Evolutionary conservation across 2,888 invertebrate species (phyloP).

Genomic region (Lycaena phlaeas): DNA sequence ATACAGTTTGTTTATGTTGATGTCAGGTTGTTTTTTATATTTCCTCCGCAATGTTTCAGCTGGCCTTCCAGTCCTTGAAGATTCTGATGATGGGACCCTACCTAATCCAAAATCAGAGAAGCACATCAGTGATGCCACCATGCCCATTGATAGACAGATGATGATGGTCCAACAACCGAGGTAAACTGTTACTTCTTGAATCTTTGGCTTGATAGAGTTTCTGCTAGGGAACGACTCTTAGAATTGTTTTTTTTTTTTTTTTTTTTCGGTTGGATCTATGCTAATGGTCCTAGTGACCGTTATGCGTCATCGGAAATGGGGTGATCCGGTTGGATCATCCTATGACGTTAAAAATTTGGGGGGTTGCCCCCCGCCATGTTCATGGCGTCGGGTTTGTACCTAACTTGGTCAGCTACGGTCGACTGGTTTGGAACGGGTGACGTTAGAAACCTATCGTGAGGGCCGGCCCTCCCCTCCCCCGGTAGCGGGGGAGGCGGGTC

Average conservation of each 20-base stretch:
- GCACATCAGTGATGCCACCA: conserved; percentile 31
- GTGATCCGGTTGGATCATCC: too few species aligned
- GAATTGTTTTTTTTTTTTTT: background rate
- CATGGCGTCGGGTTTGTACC: too few species aligned
- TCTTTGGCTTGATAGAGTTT: background rate
- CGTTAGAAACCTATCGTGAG: too few species aligned
- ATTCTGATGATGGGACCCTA: conserved; percentile 32
- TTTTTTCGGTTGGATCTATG: background rate
- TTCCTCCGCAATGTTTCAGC: conserved; percentile 16
- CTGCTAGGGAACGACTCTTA: background rate
- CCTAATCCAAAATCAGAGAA: conserved; percentile 32
- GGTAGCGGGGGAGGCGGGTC: too few species aligned
- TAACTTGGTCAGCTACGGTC: too few species aligned
- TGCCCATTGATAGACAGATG: conserved; percentile 39
- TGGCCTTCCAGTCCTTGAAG: conserved; percentile 36
- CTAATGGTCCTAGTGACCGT: too few species aligned
- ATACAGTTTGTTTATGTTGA: too few species aligned
- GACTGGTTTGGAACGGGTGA: too few species aligned
- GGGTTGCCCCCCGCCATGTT: too few species aligned
- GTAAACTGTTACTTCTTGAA: background rate
- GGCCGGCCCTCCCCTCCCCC: too few species aligned
- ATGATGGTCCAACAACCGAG: conserved; percentile 49
- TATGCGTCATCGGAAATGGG: too few species aligned
- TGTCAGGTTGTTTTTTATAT: conserved; percentile 10
- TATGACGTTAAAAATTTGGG: too few species aligned